Evolutionary conservation across 1,140 invertebrate genomes (phyloP).

Genomic region (Kradibia gibbosae): DNA sequence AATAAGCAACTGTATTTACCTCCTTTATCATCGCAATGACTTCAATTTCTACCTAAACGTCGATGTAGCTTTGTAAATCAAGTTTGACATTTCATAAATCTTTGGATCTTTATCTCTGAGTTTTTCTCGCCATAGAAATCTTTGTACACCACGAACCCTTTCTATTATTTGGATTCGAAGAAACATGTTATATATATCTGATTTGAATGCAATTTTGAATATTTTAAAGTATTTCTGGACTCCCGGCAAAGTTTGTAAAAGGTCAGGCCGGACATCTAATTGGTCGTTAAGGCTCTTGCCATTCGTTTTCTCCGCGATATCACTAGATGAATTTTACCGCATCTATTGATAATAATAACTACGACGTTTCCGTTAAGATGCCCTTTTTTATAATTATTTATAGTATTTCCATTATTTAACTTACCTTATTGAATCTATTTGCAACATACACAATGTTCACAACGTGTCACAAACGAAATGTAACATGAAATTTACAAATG

Average conservation of each 20-base stretch:
- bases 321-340: too few relatives aligned
- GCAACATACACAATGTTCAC: too few relatives aligned
- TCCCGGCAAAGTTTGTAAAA: neutral
- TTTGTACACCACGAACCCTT: neutral
- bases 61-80: slow-evolving; percentile 29
- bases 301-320: slow-evolving; percentile 48
- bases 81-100: neutral
- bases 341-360: too few relatives aligned
- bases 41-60: too few relatives aligned
- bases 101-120: neutral
- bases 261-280: neutral
- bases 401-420: too few relatives aligned
- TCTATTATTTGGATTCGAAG: neutral
- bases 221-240: neutral
- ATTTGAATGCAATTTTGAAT: neutral
- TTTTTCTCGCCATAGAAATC: slow-evolving; percentile 21
- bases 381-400: too few relatives aligned
- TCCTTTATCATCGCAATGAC: too few relatives aligned
- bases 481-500: too few relatives aligned
- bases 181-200: slow-evolving; percentile 4
- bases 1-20: too few relatives aligned
- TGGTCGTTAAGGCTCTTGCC: slow-evolving; percentile 53
- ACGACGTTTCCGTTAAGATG: too few relatives aligned
- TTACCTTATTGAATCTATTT: too few relatives aligned
- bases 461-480: too few relatives aligned